Conservation (phyloP, 1,140 invertebrate genomes). For the Camponotus vicinus region DNA sequence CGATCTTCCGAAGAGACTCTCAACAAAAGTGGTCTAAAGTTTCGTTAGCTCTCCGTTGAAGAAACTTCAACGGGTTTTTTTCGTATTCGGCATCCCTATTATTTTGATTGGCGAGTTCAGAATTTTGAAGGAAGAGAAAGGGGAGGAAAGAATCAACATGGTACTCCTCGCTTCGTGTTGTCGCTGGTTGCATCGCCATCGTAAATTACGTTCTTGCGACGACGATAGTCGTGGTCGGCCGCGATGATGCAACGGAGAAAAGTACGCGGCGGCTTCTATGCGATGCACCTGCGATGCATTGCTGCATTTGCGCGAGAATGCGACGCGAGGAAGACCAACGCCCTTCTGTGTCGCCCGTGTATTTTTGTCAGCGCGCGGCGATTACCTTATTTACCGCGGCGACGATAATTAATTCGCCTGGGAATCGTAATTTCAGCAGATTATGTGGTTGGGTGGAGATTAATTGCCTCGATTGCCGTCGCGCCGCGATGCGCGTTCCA, state of each 20-base stretch:
- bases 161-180: background rate
- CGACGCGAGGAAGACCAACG: constrained; percentile 63
- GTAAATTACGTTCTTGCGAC: constrained; percentile 82
- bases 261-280: constrained; percentile 49
- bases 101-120: constrained; percentile 41
- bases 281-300: constrained; percentile 58
- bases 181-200: constrained; percentile 50
- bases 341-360: constrained; percentile 30
- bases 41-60: constrained; percentile 23
- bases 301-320: constrained; percentile 63
- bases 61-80: constrained; percentile 7
- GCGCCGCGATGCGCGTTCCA: background rate
- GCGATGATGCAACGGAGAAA: constrained; percentile 35
- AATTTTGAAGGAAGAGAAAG: constrained; percentile 54
- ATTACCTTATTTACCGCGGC: constrained; percentile 46
- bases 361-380: constrained; percentile 29
- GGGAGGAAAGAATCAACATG: background rate
- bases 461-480: constrained; percentile 32
- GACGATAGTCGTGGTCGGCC: constrained; percentile 55
- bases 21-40: background rate
- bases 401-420: constrained; percentile 57
- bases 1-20: constrained; percentile 33
- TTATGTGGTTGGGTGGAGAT: constrained; percentile 26
- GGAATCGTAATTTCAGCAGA: constrained; percentile 40
- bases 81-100: background rate